Conservation (phyloP, 2,797 vertebrate species). For the Cygnus olor region DNA sequence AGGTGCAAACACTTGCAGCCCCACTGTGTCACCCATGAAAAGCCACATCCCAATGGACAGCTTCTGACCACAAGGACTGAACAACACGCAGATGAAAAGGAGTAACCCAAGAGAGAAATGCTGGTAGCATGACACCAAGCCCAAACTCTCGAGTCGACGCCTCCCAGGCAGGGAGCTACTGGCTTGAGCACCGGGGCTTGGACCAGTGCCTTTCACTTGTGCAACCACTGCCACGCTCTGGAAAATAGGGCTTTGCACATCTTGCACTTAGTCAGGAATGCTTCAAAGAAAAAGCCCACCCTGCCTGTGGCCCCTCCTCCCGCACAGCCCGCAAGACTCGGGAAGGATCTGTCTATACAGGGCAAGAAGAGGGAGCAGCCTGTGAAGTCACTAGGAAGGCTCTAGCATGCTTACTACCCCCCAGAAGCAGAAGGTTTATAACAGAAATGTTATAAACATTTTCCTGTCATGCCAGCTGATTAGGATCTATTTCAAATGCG, state of each 20-base stretch:
- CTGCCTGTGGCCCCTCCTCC: neutral
- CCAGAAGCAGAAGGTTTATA: neutral
- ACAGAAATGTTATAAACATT: neutral
- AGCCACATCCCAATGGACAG: neutral
- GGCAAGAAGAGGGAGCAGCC: neutral
- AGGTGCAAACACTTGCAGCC: neutral
- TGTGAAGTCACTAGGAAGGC: neutral
- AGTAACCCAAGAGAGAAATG: neutral
- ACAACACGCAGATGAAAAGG: neutral
- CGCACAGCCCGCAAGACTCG: neutral
- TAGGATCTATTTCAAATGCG: neutral
- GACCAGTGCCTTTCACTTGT: neutral
- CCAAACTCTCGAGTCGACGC: neutral
- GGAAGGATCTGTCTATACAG: neutral
- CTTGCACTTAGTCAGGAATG: neutral
- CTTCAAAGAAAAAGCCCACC: neutral
- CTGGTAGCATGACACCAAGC: neutral
- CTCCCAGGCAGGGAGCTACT: neutral
- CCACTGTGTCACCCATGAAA: fast-evolving
- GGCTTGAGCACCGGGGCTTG: neutral
- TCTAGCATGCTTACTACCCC: neutral
- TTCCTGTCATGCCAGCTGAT: neutral
- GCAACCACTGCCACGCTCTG: no score
- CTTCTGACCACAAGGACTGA: neutral
- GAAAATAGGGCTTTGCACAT: neutral